Evolutionary conservation across 2,113 vertebrate species (phyloP), one percentile per base, ranked within the genome.

Genomic region (Coracopsis vasa): DNA sequence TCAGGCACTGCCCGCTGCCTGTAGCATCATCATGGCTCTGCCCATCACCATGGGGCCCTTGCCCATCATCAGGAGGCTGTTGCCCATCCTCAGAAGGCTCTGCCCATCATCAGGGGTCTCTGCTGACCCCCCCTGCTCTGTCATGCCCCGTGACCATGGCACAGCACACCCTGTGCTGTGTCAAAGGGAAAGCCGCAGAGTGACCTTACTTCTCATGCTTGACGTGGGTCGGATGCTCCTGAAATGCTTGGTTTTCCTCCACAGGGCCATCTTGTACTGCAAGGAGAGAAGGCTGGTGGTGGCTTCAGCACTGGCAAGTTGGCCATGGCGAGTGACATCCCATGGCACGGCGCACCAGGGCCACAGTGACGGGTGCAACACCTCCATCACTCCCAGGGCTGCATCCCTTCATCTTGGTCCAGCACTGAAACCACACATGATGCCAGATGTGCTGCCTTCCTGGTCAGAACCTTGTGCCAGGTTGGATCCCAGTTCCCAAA

Each of bases 181-280:
- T 58, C 51, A n/a, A 2, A 29, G 48, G 44, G 29, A n/a, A 41
- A 75, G 44, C 10, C 11, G 3, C 5, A 0, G 0, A 0, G 39
- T 19, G 50, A 45, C 96, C 98, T 98, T 98, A 99, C 99, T 98
- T 96, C 98, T 98, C 88, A 98, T 73, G 1, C 97, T 98, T 33
- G 98, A 91, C 0, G 98, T 98, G 15, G 98, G 98, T 33, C 98
- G 98, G 87, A 98, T 96, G 93, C 98, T 98, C 86, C 95, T 96
- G 73, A 96, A 97, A 48, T 97, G 96, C 65, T 98, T 97, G 85
- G 96, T 98, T 17, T 97, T 98, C 88, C 98, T 98, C 95, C 98
- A 97, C 75, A 98, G 95, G 39, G 98, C 98, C 96, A 97, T 97
- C 79, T 98, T 98, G 98, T 98, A 96, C 95, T 95, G 84, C 62